Conservation (phyloP, 1,140 invertebrate species). For the Oscheius sp. region DNA sequence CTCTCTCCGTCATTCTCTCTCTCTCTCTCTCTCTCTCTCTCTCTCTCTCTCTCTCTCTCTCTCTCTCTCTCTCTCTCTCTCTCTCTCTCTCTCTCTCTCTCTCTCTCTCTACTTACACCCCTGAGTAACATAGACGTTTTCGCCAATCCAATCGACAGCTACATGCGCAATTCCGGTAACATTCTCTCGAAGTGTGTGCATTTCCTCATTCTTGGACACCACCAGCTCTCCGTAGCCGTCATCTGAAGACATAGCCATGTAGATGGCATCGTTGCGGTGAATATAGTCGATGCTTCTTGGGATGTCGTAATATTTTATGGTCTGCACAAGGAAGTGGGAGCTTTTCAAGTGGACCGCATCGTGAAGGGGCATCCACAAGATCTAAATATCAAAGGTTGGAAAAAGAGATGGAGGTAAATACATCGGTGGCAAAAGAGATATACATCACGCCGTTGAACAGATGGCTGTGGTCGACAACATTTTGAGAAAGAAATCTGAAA, state of each 20-base stretch:
- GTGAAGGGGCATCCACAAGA: conserved; percentile 16
- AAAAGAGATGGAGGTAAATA: neutral
- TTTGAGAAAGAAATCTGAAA: no score
- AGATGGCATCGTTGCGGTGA: conserved; percentile 3
- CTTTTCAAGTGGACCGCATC: neutral
- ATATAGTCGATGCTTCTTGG: conserved; percentile 8
- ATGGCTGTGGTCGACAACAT: no score
- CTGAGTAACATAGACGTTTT: conserved; percentile 27
- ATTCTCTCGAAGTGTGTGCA: conserved; percentile 22
- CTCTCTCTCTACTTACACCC: neutral
- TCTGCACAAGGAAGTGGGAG: neutral
- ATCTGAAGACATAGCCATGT: conserved; percentile 16
- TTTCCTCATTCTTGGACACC: conserved; percentile 3
- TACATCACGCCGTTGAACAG: conserved; percentile 13
- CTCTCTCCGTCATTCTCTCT: no score
- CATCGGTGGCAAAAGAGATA: conserved; percentile 14
- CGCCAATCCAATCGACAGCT: conserved; percentile 29
- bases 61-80: no score
- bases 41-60: no score
- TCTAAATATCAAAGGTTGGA: conserved; percentile 10
- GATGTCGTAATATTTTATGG: neutral
- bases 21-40: no score
- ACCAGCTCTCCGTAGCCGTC: conserved; percentile 4
- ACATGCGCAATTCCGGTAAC: conserved; percentile 21
- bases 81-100: neutral